phyloP scores from a whole-genome alignment of 1,140 invertebrate genomes.

The Drosophila tani region DNA sequence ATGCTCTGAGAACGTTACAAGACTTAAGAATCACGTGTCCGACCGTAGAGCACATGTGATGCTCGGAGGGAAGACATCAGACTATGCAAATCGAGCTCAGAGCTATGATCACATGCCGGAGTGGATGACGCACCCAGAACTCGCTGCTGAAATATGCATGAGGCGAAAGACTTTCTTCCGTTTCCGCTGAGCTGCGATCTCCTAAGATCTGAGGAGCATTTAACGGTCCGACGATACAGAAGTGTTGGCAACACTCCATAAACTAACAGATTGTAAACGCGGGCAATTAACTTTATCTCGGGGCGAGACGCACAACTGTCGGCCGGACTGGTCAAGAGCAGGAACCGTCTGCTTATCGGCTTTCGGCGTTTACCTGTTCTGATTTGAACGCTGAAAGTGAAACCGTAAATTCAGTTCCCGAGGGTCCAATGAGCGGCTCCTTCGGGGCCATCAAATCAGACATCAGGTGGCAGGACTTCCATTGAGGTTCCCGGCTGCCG shows the following conservation, averaged over 20 bases:
- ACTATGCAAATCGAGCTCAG: conserved; percentile 57
- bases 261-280: conserved; percentile 67
- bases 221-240: conserved; percentile 45
- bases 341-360: conserved; percentile 26
- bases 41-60: conserved; percentile 38
- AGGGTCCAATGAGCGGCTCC: conserved; percentile 33
- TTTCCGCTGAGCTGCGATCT: conserved; percentile 47
- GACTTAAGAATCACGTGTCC: conserved; percentile 54
- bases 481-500: conserved; percentile 39
- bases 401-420: conserved; percentile 69
- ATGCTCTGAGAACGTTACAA: conserved; percentile 49
- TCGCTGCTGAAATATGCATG: conserved; percentile 68
- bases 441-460: conserved; percentile 66
- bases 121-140: conserved; percentile 34
- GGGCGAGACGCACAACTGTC: conserved; percentile 67
- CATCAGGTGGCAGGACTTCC: conserved; percentile 73
- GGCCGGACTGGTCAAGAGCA: conserved; percentile 1
- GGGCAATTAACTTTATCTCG: conserved; percentile 72
- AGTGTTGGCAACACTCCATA: conserved; percentile 71
- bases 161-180: conserved; percentile 78
- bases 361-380: conserved; percentile 64
- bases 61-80: conserved; percentile 11
- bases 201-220: conserved; percentile 18
- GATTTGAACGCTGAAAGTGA: conserved; percentile 77
- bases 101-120: conserved; percentile 20